These are phyloP conservation scores for Lepisosteus osseus DNA, from an alignment of 2,113 vertebrate genomes.

Conservation along the genomic window DNA sequence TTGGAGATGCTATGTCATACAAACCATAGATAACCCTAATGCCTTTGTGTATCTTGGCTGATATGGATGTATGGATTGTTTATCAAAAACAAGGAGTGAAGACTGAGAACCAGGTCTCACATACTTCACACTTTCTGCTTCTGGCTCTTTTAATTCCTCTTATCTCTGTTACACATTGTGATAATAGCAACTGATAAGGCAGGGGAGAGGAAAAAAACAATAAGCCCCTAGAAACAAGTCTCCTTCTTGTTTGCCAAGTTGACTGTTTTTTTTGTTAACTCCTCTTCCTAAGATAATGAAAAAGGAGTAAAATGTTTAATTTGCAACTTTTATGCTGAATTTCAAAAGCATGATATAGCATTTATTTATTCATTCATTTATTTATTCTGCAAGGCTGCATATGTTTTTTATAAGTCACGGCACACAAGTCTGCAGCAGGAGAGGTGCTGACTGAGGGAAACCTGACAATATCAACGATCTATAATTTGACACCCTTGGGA, in stretches of 20 bases:
- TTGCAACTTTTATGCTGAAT: not conserved
- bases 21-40: not conserved
- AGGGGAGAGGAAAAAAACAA: not conserved
- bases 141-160: slow-evolving; percentile 49
- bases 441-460: too few species aligned
- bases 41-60: slow-evolving; percentile 9
- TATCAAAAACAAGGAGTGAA: slow-evolving; percentile 15
- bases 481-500: not conserved
- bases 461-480: not conserved
- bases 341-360: not conserved
- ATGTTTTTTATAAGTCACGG: not conserved
- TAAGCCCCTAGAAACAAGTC: not conserved
- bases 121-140: slow-evolving; percentile 31
- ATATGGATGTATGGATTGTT: slow-evolving; percentile 5
- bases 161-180: slow-evolving; percentile 48
- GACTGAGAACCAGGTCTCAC: slow-evolving; percentile 23
- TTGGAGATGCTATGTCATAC: not conserved
- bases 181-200: slow-evolving; percentile 49
- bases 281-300: slow-evolving; percentile 6
- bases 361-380: not conserved
- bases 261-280: not conserved
- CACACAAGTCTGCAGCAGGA: too few species aligned
- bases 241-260: not conserved
- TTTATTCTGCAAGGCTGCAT: not conserved
- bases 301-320: not conserved